phyloP scores from a whole-genome alignment of 2,888 invertebrate species.

The Acheta domesticus region DNA sequence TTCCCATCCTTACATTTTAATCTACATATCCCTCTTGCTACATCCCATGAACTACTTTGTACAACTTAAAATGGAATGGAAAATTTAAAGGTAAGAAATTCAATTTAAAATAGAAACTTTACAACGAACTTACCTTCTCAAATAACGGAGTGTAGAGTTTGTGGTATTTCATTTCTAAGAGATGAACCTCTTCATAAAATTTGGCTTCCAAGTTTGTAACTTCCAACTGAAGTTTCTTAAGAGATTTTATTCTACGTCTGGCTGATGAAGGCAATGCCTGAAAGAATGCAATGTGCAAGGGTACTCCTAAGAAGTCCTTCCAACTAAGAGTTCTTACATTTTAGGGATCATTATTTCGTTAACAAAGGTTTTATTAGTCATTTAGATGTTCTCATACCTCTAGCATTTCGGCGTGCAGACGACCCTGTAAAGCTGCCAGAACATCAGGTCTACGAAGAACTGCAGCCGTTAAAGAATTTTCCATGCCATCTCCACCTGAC shows the following conservation, averaged over 20 bases:
- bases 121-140: slow-evolving; percentile 61
- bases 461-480: slow-evolving; percentile 46
- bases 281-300: slow-evolving; percentile 19
- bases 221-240: slow-evolving; percentile 82
- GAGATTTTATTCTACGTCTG: slow-evolving; percentile 74
- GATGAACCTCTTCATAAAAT: slow-evolving; percentile 92
- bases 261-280: slow-evolving; percentile 66
- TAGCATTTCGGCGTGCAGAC: slow-evolving; percentile 57
- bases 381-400: slow-evolving; percentile 43
- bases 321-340: neutral
- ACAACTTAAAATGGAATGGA: no score
- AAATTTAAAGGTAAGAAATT: no score
- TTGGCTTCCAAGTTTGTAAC: slow-evolving; percentile 83
- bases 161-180: slow-evolving; percentile 87
- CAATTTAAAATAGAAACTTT: no score
- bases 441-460: slow-evolving; percentile 55
- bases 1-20: no score
- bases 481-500: slow-evolving; percentile 48
- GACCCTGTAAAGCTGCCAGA: slow-evolving; percentile 58
- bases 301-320: neutral
- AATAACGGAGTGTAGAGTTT: slow-evolving; percentile 72
- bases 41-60: no score
- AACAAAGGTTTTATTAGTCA: neutral
- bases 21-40: no score
- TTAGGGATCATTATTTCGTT: neutral